Conservation (phyloP, 2,888 invertebrate genomes). For the Prenolepis imparis region DNA sequence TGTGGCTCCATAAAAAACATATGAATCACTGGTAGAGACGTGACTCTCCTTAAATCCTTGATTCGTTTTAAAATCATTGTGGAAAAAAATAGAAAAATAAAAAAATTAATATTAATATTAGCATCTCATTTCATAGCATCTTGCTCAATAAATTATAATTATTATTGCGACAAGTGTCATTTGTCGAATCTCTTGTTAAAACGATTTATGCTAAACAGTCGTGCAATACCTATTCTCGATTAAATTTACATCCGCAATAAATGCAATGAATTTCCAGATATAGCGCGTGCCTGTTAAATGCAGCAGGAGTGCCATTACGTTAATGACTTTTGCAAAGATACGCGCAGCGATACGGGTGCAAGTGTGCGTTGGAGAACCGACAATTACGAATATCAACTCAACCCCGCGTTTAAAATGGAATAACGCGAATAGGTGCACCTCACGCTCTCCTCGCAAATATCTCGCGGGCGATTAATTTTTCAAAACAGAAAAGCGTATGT, state of each 20-base stretch:
- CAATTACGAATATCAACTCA: conserved; percentile 16
- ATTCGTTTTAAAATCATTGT: not conserved
- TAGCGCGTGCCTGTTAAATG: not conserved
- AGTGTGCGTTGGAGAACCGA: not conserved
- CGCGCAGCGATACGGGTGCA: not conserved
- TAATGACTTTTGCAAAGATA: conserved; percentile 28
- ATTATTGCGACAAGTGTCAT: not conserved
- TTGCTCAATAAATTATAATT: not conserved
- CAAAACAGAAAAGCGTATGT: conserved; percentile 18
- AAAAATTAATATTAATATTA: not conserved
- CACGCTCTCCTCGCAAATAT: conserved; percentile 25
- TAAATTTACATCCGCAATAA: conserved; percentile 12
- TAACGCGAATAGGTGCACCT: not conserved
- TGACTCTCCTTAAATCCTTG: not conserved
- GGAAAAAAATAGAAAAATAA: not conserved
- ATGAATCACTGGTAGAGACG: not conserved
- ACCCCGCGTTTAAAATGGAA: conserved; percentile 8
- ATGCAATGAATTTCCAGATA: conserved; percentile 1
- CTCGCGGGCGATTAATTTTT: conserved; percentile 64
- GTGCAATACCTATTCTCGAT: not conserved
- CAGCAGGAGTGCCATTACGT: not conserved
- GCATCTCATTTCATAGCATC: not conserved
- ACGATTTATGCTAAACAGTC: not conserved
- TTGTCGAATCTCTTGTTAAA: not conserved
- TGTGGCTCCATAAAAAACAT: not conserved